phyloP scores from a whole-genome alignment of 2,113 vertebrate species.

The Sigmodon hispidus region DNA sequence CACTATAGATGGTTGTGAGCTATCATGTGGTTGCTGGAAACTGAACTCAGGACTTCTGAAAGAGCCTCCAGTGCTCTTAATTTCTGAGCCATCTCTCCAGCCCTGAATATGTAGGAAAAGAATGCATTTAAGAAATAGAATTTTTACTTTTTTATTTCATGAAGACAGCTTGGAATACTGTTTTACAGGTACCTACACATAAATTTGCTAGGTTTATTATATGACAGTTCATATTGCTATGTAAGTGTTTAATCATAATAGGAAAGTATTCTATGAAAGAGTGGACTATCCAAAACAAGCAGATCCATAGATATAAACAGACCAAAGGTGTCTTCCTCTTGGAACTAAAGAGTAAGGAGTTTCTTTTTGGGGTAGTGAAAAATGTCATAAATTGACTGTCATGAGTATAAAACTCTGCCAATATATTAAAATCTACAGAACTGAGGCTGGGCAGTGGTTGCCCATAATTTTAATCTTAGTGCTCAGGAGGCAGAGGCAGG shows the following conservation, averaged over 20 bases:
- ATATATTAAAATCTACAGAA: neutral
- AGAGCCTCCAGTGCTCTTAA: too few species aligned
- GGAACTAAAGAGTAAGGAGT: neutral
- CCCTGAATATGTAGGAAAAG: neutral
- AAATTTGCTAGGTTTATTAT: neutral
- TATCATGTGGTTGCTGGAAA: too few species aligned
- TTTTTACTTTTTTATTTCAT: slow-evolving; percentile 1
- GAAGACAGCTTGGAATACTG: neutral
- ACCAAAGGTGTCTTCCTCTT: neutral
- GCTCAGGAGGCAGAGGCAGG: neutral
- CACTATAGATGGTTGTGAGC: too few species aligned
- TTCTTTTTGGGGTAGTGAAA: neutral
- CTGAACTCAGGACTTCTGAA: too few species aligned
- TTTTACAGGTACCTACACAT: neutral
- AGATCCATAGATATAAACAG: neutral
- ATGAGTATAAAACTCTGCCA: neutral
- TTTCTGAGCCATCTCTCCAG: too few species aligned
- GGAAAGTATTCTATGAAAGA: neutral
- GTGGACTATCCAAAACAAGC: neutral
- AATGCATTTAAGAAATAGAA: neutral
- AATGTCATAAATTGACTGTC: slow-evolving; percentile 43
- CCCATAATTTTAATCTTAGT: neutral
- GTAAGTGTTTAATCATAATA: neutral
- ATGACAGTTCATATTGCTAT: neutral
- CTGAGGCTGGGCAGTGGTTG: neutral